Percentiles rank a stretch among this genome's conserved stretches.
phyloP scores from a whole-genome alignment of 2,113 vertebrate genomes.

The Anarhynchus alexandrinus region DNA sequence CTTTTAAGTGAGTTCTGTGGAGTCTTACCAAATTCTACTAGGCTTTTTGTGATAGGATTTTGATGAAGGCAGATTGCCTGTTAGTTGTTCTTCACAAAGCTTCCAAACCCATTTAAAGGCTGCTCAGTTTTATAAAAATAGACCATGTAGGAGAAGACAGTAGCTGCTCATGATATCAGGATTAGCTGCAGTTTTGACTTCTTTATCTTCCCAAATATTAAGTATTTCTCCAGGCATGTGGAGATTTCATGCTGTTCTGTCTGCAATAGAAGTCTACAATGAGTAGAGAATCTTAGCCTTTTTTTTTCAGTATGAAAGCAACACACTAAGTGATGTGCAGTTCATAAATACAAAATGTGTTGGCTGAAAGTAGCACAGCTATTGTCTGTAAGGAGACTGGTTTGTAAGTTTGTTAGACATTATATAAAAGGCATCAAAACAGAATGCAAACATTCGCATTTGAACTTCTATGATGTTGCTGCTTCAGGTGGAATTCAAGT shows the following conservation, averaged over 20 bases:
- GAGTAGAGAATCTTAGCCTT: neutral
- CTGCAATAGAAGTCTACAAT: neutral
- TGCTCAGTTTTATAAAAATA: neutral
- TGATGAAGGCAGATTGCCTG: neutral
- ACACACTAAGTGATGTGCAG: neutral
- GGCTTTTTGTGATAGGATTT: neutral
- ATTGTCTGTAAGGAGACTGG: neutral
- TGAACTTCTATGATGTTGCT: neutral
- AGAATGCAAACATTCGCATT: neutral
- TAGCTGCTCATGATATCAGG: neutral
- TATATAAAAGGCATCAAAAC: neutral
- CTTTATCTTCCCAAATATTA: neutral
- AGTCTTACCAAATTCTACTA: neutral
- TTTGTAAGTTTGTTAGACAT: neutral
- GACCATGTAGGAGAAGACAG: neutral
- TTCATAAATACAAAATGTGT: neutral
- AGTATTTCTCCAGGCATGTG: neutral
- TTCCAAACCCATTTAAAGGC: neutral
- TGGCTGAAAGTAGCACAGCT: neutral
- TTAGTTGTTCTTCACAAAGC: neutral
- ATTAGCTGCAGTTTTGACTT: neutral
- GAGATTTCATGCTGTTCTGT: neutral
- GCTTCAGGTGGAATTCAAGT: neutral
- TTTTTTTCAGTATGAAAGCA: neutral
- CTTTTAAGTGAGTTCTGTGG: neutral